Conservation (phyloP, 1,140 invertebrate genomes). For the Yoshiicerus persimilis region DNA sequence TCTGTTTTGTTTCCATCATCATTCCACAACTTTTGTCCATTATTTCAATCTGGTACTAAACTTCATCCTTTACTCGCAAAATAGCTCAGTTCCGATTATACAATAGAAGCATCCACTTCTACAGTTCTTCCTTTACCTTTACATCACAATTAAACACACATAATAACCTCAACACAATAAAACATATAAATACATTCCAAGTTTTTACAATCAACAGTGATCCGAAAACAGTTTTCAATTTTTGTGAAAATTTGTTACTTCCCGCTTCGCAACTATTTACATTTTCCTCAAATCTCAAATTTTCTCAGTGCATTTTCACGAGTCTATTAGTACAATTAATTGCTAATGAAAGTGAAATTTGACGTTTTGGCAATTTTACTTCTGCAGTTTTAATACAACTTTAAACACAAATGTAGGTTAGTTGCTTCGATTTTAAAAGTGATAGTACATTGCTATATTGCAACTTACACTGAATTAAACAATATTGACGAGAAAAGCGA, state of each 20-base stretch:
- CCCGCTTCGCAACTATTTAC: no score
- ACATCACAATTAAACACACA: background rate
- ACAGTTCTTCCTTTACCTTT: background rate
- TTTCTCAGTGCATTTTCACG: background rate
- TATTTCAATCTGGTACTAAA: constrained; percentile 18
- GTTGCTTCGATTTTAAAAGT: no score
- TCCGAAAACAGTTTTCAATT: no score
- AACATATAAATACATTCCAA: background rate
- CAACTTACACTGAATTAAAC: no score
- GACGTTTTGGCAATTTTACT: no score
- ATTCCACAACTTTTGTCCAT: constrained; percentile 17
- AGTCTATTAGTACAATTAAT: background rate
- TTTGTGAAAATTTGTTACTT: background rate
- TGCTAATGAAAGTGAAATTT: background rate
- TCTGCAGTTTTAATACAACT: no score
- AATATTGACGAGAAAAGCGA: no score
- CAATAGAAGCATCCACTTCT: background rate
- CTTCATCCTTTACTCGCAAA: background rate
- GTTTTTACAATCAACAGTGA: background rate
- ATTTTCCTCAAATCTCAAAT: no score
- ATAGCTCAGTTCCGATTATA: constrained; percentile 20
- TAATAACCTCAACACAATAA: background rate
- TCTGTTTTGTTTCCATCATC: constrained; percentile 13
- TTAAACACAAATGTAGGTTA: no score
- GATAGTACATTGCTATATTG: no score